Base-by-base conservation (phyloP, 2,797 vertebrate genomes). In the Clarias platycephalus region DNA sequence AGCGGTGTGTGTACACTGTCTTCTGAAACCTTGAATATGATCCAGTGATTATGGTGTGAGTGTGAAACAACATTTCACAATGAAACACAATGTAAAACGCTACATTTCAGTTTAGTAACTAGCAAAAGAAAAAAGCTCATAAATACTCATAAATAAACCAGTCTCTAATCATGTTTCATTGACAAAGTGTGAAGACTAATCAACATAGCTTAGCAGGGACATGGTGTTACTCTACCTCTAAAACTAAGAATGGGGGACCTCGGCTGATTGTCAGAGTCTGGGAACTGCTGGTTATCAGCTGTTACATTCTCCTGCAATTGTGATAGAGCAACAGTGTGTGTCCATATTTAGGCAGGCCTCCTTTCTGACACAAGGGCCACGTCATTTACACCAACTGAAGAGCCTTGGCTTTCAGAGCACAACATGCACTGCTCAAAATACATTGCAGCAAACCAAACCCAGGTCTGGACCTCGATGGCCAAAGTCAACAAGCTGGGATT, bases 311-410 rank as follows among this genome's bases (percentile, higher is more conserved):
- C 90, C 80, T 67, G 89, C 92, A 85, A 92, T 88, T 93, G 94
- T 93, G 95, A 95, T 96, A 95, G 93, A 95, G 93, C 93, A 92
- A 89, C 93, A 93, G 93, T 93, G 93, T 58, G 91, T 96, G 95
- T 92, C 97, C 97, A 96, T 98, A 98, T 99, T 98, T 99, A 98
- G 97, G 93, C 96, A 97, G 95, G 92, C 93, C 92, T 94, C 94
- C 93, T 94, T 95, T 94, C 95, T 95, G 95, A 95, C 96, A 94
- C 85, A 90, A 92, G 89, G 87, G 88, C 89, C 86, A 90, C 93
- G 94, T 97, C 96, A 96, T 93, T 96, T 95, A 94, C 96, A 95
- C 95, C 94, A 91, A 74, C 90, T 89, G 89, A 86, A 86, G 87
- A 90, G 84, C 71, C 82, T 88, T 85, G 63, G 68, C 87, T 80